Evolutionary conservation across 2,797 vertebrate species (phyloP).

Genomic region (Sebastes kiyomatsui): DNA sequence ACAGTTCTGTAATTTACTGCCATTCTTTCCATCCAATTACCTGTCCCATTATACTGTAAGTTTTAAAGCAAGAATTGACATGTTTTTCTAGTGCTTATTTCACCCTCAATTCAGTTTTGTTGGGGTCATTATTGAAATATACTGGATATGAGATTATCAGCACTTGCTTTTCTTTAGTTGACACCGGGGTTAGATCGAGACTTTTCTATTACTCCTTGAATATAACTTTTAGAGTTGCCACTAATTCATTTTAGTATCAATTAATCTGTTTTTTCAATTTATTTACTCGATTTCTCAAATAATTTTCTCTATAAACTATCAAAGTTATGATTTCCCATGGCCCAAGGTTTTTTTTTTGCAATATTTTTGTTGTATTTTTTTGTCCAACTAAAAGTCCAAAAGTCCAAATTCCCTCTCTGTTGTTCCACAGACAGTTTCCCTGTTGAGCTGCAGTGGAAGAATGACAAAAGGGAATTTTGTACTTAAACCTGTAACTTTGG

Average conservation of each 20-base stretch:
- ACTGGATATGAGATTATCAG: background rate
- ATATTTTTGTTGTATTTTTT: no score
- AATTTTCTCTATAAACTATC: background rate
- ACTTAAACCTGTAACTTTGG: background rate
- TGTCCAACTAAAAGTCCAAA: background rate
- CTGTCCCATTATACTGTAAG: background rate
- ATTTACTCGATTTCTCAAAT: background rate
- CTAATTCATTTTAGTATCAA: background rate
- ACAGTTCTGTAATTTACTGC: background rate
- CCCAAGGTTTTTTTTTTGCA: no score
- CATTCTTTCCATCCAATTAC: slow-evolving; percentile 3
- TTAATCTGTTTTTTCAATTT: background rate
- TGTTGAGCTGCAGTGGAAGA: background rate
- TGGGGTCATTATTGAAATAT: background rate
- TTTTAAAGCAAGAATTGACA: background rate
- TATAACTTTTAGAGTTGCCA: background rate
- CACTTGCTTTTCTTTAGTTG: background rate
- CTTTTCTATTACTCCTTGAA: background rate
- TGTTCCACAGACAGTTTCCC: background rate
- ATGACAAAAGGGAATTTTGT: background rate
- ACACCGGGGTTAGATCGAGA: background rate
- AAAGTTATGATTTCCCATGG: background rate
- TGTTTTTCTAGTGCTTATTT: background rate
- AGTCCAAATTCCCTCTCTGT: background rate
- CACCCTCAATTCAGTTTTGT: background rate